Evolutionary conservation across 2,888 invertebrate species (phyloP).

Genomic region (Hofmannophila pseudospretella): DNA sequence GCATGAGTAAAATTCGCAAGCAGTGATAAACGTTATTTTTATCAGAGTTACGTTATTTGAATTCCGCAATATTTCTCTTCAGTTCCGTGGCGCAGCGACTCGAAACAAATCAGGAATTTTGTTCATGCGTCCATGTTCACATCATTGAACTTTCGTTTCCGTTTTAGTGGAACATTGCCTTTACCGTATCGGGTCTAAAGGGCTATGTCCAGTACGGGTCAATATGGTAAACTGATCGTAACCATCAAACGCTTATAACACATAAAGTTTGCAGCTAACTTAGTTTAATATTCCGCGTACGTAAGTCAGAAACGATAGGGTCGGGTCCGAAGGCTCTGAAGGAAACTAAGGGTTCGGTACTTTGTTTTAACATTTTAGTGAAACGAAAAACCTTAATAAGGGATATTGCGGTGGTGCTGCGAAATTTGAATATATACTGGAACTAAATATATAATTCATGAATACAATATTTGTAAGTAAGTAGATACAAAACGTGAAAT

Average conservation of each 20-base stretch:
- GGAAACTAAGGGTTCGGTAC: conserved; percentile 27
- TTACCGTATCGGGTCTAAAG: not conserved
- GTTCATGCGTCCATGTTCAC: too few relatives aligned
- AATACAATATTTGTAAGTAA: too few relatives aligned
- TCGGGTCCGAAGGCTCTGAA: conserved; percentile 22
- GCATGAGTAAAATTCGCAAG: too few relatives aligned
- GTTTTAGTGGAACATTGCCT: too few relatives aligned
- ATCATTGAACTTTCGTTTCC: too few relatives aligned
- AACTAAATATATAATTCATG: too few relatives aligned
- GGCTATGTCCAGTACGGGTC: not conserved
- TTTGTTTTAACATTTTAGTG: conserved; percentile 30
- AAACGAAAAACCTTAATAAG: conserved; percentile 2
- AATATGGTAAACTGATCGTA: conserved; percentile 5
- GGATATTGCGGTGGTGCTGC: not conserved
- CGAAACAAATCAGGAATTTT: not conserved
- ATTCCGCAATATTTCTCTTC: too few relatives aligned
- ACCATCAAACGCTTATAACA: conserved; percentile 10
- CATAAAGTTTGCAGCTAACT: conserved; percentile 16
- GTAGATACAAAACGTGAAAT: too few relatives aligned
- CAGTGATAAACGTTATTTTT: too few relatives aligned
- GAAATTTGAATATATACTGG: not conserved
- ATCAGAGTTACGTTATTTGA: too few relatives aligned
- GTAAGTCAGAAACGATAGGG: conserved; percentile 36
- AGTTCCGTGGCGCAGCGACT: not conserved
- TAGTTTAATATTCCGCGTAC: conserved; percentile 35